Percentiles rank a stretch among this genome's conserved stretches.
phyloP scores from a whole-genome alignment of 2,113 vertebrate genomes.

The Rhinopithecus roxellana region DNA sequence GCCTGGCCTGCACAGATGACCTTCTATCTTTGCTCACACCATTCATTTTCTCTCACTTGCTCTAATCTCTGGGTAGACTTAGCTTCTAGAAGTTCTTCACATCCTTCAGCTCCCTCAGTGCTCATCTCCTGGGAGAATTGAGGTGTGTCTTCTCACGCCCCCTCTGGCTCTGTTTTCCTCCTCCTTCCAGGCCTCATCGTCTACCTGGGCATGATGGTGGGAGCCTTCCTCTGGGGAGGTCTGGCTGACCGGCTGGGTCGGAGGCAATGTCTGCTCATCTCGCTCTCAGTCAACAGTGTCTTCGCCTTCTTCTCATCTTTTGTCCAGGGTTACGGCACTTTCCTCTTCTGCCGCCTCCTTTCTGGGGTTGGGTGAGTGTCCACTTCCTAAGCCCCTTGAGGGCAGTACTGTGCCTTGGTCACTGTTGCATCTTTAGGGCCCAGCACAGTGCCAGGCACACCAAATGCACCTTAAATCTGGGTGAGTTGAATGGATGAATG shows the following conservation, averaged over 20 bases:
- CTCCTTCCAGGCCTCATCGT: constrained; percentile 90
- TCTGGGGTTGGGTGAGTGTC: constrained; percentile 95
- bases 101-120: background rate
- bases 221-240: constrained; percentile 97
- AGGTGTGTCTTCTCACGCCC: background rate
- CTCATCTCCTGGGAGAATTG: background rate
- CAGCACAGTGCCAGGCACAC: background rate
- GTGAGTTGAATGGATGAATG: background rate
- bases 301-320: constrained; percentile 99
- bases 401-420: background rate
- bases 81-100: background rate
- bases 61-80: background rate
- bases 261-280: constrained; percentile 96
- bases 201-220: constrained; percentile 99
- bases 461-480: background rate
- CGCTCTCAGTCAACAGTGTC: constrained; percentile 98
- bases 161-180: background rate
- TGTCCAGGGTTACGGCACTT: constrained; percentile 97
- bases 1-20: background rate
- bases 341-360: constrained; percentile 96
- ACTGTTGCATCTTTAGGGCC: background rate
- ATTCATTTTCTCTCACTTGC: background rate
- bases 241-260: constrained; percentile 96
- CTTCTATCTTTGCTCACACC: background rate
- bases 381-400: background rate